Evolutionary conservation across 2,113 vertebrate species (phyloP), one percentile per base, ranked within the genome.

Genomic region (Taurulus bubalis): DNA sequence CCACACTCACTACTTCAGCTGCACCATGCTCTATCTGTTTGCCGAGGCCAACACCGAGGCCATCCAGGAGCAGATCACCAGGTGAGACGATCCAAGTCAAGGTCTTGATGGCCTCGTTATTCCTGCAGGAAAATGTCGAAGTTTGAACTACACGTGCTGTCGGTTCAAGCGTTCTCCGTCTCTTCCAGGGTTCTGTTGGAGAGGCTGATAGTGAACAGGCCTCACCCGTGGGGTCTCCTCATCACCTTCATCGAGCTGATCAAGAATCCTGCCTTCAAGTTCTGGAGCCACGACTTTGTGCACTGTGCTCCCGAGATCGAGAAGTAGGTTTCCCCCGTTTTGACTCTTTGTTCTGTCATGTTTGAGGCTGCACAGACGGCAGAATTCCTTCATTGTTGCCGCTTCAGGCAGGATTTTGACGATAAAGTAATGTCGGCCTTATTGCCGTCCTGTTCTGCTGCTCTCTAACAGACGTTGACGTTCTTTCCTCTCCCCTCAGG

Each of bases 261-360:
- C 89, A 99, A 99, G 95, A 99, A 99, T 66, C 98, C 98, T 82
- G 98, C 98, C 0, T 99, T 99, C 92, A 99, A 99, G 84, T 99
- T 99, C 95, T 99, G 98, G 98, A 99, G 98, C 93, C 98, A 99
- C 10, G 98, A 99, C 87, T 99, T 99, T 94, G 98, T 99, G 89
- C 98, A 99, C 93, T 99, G 98, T 62, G 98, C 98, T 89, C 98
- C 98, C 53, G 98, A 99, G 95, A 99, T 99, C 79, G 98, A 99
- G 93, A 99, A 99, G 98, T 99, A 92, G 91, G 97, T 88, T 60
- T 75, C 5, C 11, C 11, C 0, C 4, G 5, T 71, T 28, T 22
- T 15, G 67, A 58, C 15, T 22, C 15, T 1, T 47, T 16, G 30
- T 34, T 45, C 4, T 24, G 14, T 38, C 6, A 3, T 4, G 20